These are phyloP conservation scores for Alcis repandata DNA, from an alignment of 2,888 invertebrate genomes.

Conservation along the genomic window DNA sequence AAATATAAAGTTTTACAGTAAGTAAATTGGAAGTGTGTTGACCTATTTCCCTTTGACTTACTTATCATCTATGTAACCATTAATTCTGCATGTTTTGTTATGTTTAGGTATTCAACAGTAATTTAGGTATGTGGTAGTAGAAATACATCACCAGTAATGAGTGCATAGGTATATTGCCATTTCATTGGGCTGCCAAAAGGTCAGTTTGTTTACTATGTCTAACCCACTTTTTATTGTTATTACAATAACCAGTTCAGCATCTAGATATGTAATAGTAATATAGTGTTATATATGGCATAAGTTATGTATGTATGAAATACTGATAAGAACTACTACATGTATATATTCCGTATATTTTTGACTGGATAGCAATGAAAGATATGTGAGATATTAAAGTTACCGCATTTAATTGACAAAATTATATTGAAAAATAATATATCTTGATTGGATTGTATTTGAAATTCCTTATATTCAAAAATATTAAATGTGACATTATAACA, in stretches of 20 bases:
- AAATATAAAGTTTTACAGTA: not conserved
- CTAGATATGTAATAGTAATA: not conserved
- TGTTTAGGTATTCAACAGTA: not conserved
- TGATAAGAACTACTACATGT: too few species aligned
- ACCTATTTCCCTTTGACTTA: constrained; percentile 14
- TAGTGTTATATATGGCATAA: too few species aligned
- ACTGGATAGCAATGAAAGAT: too few species aligned
- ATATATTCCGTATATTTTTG: not conserved
- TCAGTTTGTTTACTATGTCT: too few species aligned
- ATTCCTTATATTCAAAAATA: too few species aligned
- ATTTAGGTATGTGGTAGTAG: not conserved
- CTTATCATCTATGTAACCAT: not conserved
- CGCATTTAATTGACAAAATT: too few species aligned
- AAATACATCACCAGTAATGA: too few species aligned
- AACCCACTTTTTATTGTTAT: not conserved
- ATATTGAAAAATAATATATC: too few species aligned
- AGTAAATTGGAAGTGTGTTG: not conserved
- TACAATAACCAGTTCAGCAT: not conserved
- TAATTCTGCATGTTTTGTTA: not conserved
- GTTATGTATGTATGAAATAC: not conserved
- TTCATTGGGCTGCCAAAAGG: not conserved
- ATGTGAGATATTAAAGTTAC: too few species aligned
- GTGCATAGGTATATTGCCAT: not conserved
- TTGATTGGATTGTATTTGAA: too few species aligned
- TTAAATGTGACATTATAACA: too few species aligned